Conservation (phyloP, 2,797 vertebrate genomes). For the Pempheris klunzingeri region DNA sequence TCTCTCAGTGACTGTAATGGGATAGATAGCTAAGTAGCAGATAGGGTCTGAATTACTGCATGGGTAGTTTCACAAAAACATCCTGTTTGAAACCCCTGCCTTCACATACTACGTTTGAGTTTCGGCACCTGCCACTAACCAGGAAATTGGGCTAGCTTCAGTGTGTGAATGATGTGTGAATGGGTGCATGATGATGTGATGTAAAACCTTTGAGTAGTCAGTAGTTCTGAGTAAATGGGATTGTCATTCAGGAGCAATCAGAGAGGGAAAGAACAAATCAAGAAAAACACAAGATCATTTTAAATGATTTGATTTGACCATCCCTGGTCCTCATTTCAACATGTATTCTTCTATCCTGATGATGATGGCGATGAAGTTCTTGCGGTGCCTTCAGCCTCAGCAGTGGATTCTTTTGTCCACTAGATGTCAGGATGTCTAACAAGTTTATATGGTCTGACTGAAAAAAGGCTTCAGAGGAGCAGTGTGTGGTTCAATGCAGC, state of each 20-base stretch:
- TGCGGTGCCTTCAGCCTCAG: not conserved
- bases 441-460: not conserved
- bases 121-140: not conserved
- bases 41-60: accelerated
- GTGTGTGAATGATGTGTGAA: too few species aligned
- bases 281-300: too few species aligned
- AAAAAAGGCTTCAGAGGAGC: too few species aligned
- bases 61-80: not conserved
- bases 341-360: not conserved
- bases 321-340: not conserved
- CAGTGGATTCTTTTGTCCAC: constrained; percentile 17
- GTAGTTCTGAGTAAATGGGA: not conserved
- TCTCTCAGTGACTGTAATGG: too few species aligned
- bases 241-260: not conserved
- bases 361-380: not conserved
- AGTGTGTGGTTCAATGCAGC: not conserved
- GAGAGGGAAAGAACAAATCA: not conserved
- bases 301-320: not conserved
- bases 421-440: constrained; percentile 23
- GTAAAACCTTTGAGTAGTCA: too few species aligned
- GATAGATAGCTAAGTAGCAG: too few species aligned
- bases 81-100: not conserved
- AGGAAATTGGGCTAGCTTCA: not conserved
- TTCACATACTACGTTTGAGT: accelerated
- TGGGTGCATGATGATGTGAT: too few species aligned